Evolutionary conservation across 2,888 invertebrate genomes (phyloP), one percentile per base, ranked within the genome.

Genomic region (Beris chalybata): DNA sequence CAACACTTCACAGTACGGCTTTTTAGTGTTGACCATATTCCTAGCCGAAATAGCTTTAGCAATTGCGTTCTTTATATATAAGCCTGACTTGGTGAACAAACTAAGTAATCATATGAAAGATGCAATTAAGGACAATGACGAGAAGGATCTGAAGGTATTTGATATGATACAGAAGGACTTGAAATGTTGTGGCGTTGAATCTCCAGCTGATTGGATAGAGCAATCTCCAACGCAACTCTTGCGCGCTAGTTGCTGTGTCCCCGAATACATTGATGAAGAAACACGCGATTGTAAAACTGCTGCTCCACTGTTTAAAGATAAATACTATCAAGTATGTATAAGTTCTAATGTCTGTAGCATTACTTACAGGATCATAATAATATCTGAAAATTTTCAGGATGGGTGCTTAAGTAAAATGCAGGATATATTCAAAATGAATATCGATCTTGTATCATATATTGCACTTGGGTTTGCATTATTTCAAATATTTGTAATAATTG

Each of bases 121-220:
- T n/a, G 31, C 31, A 7, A 53, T 53, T 11, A 31, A 53, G 6
- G 53, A n/a, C 11, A 53, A 30, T 12, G 31, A 53, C 30, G 53
- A 53, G 31, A 31, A 53, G 22, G 53, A 53, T n/a, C n/a, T 53
- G 53, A 53, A 53, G 11, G 31, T 11, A 53, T 30, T 56, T n/a
- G 55, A 56, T 22, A 38, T 15, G 5, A 38, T 56, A 4, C 55
- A 56, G 12, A 4, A 15, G n/a, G 55, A 56, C 3, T 56, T 38
- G n/a, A 43, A 38, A 13, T 56, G 55, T 15, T 56, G 55, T 13
- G 55, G 55, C 11, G 43, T 56, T 4, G 55, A 38, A 38, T 56
- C 55, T 7, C 43, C 55, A 15, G 43, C 43, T 13, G 55, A 56
- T 38, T 56, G 55, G 55, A 56, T 56, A 15, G 55, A 56, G 12